Percentiles rank a stretch among this genome's conserved stretches.
Evolutionary conservation across 2,113 vertebrate genomes (phyloP).

Genomic region (Hypomesus transpacificus): DNA sequence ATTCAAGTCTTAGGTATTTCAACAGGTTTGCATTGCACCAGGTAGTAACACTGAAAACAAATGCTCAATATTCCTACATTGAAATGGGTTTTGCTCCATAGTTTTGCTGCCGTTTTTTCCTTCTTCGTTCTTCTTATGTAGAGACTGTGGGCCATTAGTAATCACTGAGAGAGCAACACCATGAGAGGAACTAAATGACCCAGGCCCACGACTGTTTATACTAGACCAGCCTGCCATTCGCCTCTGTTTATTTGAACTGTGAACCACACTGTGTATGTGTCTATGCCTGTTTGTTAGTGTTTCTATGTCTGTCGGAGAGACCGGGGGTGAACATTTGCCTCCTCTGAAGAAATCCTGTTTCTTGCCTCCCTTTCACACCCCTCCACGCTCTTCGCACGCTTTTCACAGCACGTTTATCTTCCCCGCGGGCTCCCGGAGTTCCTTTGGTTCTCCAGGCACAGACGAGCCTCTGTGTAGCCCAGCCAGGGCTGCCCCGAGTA

Average conservation of each 20-base stretch:
- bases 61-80: too few relatives aligned
- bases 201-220: constrained; percentile 47
- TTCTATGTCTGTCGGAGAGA: neutral
- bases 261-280: constrained; percentile 52
- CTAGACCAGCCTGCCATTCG: constrained; percentile 37
- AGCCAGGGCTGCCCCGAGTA: constrained; percentile 17
- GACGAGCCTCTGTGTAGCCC: constrained; percentile 59
- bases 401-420: constrained; percentile 62
- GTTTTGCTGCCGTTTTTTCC: neutral
- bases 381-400: constrained; percentile 45
- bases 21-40: too few relatives aligned
- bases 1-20: too few relatives aligned
- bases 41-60: constrained; percentile 8
- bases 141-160: constrained; percentile 53
- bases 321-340: constrained; percentile 37
- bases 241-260: constrained; percentile 73
- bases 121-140: constrained; percentile 28
- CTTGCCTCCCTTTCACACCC: constrained; percentile 61
- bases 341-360: constrained; percentile 59
- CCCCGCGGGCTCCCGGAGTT: constrained; percentile 51
- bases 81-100: too few relatives aligned
- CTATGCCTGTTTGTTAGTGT: constrained; percentile 37
- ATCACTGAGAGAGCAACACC: constrained; percentile 48
- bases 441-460: constrained; percentile 54
- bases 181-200: constrained; percentile 51